Evolutionary conservation across 2,113 vertebrate genomes (phyloP).

Genomic region (Pomatostomus ruficeps): DNA sequence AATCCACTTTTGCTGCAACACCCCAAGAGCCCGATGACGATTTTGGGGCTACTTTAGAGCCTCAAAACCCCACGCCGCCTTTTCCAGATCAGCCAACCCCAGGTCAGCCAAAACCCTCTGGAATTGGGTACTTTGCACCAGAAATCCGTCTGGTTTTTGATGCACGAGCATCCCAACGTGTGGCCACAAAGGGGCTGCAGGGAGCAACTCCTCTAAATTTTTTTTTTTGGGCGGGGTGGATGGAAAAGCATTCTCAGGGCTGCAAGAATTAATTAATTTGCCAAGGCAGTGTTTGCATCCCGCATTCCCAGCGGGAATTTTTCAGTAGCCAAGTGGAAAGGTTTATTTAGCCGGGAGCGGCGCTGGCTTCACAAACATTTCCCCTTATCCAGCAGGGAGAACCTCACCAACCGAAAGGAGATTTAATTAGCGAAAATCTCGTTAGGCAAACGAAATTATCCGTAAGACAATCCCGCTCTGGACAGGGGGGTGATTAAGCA

Average conservation of each 20-base stretch:
- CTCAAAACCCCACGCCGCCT: neutral
- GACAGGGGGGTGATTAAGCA: conserved; percentile 84
- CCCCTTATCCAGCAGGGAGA: conserved; percentile 78
- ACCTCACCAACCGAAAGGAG: conserved; percentile 86
- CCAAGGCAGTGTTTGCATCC: neutral
- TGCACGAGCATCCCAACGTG: accelerated
- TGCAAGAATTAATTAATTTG: conserved; percentile 43
- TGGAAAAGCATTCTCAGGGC: neutral
- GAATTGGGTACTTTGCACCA: neutral
- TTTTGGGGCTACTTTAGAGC: neutral
- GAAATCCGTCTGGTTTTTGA: neutral
- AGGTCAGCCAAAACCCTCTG: neutral
- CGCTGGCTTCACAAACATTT: conserved; percentile 79
- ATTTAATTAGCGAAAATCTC: conserved; percentile 99
- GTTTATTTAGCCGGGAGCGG: conserved; percentile 81
- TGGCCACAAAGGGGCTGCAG: accelerated
- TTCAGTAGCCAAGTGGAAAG: conserved; percentile 69
- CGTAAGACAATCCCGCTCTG: conserved; percentile 93
- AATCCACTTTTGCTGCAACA: neutral
- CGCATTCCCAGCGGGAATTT: neutral
- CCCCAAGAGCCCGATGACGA: neutral
- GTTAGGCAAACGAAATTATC: conserved; percentile 99
- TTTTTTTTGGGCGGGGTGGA: too few relatives aligned
- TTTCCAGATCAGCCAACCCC: neutral
- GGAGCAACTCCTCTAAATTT: neutral